Evolutionary conservation across 2,797 vertebrate species (phyloP).

Genomic region (Spea hammondii): DNA sequence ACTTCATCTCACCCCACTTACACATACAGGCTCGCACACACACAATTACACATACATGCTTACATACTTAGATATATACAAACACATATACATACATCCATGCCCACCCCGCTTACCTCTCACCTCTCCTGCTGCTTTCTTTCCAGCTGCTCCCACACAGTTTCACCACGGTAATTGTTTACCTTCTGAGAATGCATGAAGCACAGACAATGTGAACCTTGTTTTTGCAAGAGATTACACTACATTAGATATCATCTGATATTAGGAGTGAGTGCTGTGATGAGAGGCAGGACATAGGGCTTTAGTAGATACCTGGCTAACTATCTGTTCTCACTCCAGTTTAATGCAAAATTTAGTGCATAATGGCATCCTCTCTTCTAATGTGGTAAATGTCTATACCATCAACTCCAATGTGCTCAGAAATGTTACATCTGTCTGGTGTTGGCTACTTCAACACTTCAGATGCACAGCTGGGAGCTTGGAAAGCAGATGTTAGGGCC

Average conservation of each 20-base stretch:
- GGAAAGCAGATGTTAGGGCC: constrained; percentile 75
- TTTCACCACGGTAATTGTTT: not conserved
- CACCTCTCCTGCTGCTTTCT: too few species aligned
- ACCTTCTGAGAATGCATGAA: not conserved
- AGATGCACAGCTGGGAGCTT: constrained; percentile 68
- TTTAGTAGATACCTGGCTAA: constrained; percentile 29
- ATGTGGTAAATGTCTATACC: constrained; percentile 67
- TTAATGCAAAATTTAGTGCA: constrained; percentile 60
- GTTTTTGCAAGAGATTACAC: constrained; percentile 23
- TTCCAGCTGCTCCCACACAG: too few species aligned
- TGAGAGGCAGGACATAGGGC: constrained; percentile 6
- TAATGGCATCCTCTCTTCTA: constrained; percentile 67
- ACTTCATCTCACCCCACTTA: too few species aligned
- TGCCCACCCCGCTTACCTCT: too few species aligned
- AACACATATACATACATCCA: too few species aligned
- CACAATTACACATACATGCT: too few species aligned
- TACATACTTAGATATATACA: too few species aligned
- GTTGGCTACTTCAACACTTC: constrained; percentile 67
- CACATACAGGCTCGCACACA: too few species aligned
- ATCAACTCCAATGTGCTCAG: constrained; percentile 63
- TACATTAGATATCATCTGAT: constrained; percentile 28
- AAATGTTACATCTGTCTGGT: constrained; percentile 74
- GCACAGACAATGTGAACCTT: constrained; percentile 9
- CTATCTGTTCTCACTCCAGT: constrained; percentile 44
- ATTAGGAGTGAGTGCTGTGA: constrained; percentile 21